A percentile compares a stretch with the other conserved stretches of the same genome.
phyloP scores from a whole-genome alignment of 2,113 vertebrate genomes.

The Patagioenas fasciata region DNA sequence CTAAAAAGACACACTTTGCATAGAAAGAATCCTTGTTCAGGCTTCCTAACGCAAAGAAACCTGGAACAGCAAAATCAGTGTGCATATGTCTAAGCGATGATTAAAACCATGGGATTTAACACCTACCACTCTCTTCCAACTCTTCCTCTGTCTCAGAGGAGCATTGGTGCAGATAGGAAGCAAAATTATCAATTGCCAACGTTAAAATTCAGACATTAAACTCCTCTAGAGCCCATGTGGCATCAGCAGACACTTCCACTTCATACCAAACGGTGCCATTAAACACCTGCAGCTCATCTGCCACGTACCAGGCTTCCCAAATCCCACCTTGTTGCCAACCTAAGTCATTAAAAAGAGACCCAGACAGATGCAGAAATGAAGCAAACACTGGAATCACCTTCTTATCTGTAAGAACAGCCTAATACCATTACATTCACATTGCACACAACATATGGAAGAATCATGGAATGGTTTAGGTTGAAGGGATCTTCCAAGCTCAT shows the following conservation, averaged over 20 bases:
- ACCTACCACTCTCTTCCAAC: background rate
- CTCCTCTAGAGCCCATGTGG: background rate
- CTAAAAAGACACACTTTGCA: background rate
- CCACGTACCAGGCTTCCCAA: background rate
- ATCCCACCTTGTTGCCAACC: background rate
- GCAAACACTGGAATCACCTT: background rate
- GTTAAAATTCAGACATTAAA: slow-evolving; percentile 11
- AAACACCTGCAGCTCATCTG: background rate
- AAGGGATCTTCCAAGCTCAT: no score
- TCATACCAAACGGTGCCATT: background rate
- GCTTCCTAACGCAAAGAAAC: background rate
- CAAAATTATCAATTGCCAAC: background rate
- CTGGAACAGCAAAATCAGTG: background rate
- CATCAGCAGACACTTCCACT: slow-evolving; percentile 30
- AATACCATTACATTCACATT: accelerated
- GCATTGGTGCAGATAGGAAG: background rate
- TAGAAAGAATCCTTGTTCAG: background rate
- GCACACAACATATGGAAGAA: accelerated
- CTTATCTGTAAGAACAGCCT: background rate
- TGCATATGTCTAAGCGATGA: background rate
- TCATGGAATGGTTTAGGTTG: no score
- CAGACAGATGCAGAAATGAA: background rate
- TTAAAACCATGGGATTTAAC: background rate
- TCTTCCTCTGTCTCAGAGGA: background rate
- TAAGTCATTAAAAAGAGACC: background rate